Percentiles rank a stretch among this genome's conserved stretches.
Evolutionary conservation across 2,888 invertebrate species (phyloP).

Genomic region (Resseliella maxima): DNA sequence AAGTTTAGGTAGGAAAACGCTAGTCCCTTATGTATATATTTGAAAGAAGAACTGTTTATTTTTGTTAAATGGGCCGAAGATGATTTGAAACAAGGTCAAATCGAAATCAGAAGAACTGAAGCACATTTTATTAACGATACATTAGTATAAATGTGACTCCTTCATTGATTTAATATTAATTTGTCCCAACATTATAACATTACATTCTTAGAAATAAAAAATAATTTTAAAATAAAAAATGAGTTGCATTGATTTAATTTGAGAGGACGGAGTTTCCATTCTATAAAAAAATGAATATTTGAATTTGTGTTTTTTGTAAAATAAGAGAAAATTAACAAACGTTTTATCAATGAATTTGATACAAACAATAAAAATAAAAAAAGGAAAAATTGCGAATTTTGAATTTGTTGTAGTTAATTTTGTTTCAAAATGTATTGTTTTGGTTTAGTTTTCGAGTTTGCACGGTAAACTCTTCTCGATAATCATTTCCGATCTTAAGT

Average conservation of each 20-base stretch:
- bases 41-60: neutral
- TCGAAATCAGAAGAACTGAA: constrained; percentile 26
- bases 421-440: neutral
- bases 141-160: neutral
- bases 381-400: no score
- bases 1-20: neutral
- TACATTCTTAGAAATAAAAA: neutral
- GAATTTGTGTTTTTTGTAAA: no score
- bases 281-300: no score
- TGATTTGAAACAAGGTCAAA: neutral
- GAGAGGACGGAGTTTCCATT: no score
- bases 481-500: constrained; percentile 61
- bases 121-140: neutral
- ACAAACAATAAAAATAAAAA: no score
- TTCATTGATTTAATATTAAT: neutral
- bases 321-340: no score
- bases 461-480: constrained; percentile 63
- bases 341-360: no score
- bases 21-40: neutral
- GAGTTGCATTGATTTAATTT: no score
- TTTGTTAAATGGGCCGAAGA: neutral
- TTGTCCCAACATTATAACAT: neutral
- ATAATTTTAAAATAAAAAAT: no score
- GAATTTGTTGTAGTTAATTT: no score
- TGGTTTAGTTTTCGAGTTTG: neutral